Percentiles rank a stretch among this genome's conserved stretches.
phyloP scores from a whole-genome alignment of 2,113 vertebrate species.

The Odocoileus hemionus region DNA sequence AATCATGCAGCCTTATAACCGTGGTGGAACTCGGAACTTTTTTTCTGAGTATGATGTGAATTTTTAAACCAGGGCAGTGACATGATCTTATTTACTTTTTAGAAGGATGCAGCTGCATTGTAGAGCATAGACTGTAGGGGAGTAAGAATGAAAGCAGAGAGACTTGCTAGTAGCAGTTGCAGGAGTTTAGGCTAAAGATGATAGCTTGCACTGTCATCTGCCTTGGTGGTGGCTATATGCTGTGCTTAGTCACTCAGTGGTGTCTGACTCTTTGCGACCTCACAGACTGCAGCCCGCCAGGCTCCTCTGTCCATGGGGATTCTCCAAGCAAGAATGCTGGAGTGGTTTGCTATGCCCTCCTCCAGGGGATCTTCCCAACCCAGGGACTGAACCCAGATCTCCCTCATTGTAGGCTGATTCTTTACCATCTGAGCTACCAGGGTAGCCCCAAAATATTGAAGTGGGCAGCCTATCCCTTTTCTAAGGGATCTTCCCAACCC shows the following conservation, averaged over 20 bases:
- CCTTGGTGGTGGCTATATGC: neutral
- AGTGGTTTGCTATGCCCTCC: neutral
- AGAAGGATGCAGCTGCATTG: neutral
- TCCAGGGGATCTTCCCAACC: neutral
- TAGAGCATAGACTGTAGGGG: neutral
- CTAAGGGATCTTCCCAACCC: neutral
- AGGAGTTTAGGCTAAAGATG: neutral
- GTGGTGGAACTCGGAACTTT: neutral
- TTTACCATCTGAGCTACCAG: neutral
- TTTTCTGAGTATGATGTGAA: neutral
- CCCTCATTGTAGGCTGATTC: neutral
- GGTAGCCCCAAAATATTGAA: neutral
- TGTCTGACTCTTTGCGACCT: neutral
- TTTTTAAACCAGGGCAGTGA: constrained; percentile 28
- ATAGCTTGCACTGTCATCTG: neutral
- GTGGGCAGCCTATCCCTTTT: neutral
- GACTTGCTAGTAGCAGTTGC: neutral
- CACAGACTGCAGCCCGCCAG: neutral
- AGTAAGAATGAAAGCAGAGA: neutral
- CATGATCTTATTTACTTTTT: neutral
- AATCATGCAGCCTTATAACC: neutral
- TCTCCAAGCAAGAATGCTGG: neutral
- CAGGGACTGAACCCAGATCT: neutral
- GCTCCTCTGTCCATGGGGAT: neutral
- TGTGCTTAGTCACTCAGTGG: neutral